Evolutionary conservation across 1,140 invertebrate genomes (phyloP).

Genomic region (Plectrocnemia conspersa): DNA sequence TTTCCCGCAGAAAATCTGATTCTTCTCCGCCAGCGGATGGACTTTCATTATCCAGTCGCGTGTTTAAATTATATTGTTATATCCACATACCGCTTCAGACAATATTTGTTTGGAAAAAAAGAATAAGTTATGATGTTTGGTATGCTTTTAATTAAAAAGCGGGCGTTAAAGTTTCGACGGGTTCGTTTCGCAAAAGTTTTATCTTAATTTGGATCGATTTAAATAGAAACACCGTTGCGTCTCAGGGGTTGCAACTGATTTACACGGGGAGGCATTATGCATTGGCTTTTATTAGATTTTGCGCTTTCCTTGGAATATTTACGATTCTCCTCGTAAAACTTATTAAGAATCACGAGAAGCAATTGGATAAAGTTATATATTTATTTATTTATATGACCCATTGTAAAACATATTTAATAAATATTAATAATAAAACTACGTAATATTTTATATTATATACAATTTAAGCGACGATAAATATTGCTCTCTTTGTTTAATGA

Average conservation of each 20-base stretch:
- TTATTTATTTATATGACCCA: not conserved
- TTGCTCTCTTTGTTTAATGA: conserved; percentile 23
- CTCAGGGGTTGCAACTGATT: conserved; percentile 15
- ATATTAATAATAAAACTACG: no score
- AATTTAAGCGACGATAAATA: no score
- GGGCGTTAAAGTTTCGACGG: no score
- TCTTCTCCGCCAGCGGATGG: conserved; percentile 26
- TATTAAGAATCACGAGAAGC: conserved; percentile 3
- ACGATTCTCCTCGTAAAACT: conserved; percentile 22
- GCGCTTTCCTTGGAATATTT: conserved; percentile 25
- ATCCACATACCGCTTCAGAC: not conserved
- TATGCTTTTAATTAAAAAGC: no score
- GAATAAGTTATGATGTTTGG: no score
- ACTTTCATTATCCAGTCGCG: conserved; percentile 21
- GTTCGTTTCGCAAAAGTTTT: no score
- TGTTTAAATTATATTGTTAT: conserved; percentile 15
- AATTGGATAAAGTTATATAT: conserved; percentile 4
- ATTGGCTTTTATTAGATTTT: conserved; percentile 32
- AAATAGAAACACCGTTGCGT: conserved; percentile 2
- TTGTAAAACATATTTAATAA: no score
- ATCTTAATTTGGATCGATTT: conserved; percentile 5
- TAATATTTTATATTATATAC: no score
- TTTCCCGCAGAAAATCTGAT: conserved; percentile 31
- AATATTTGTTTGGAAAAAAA: not conserved
- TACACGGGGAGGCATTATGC: conserved; percentile 21